A percentile compares a stretch with the other conserved stretches of the same genome.
phyloP scores from a whole-genome alignment of 1,140 invertebrate species.

The Chelonus insularis region DNA sequence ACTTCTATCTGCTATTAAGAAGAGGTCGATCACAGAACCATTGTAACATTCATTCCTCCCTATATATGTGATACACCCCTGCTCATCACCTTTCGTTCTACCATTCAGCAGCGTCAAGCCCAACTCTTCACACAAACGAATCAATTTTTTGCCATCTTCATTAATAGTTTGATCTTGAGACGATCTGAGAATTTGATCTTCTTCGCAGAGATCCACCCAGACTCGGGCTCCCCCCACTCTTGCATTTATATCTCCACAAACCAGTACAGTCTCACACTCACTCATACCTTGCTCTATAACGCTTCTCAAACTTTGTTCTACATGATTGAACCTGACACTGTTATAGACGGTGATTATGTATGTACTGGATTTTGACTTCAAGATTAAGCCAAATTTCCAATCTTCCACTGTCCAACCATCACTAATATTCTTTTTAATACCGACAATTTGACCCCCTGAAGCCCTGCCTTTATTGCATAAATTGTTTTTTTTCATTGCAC shows the following conservation, averaged over 20 bases:
- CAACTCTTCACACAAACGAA: neutral
- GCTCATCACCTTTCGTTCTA: neutral
- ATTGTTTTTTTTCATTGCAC: slow-evolving; percentile 17
- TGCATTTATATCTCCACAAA: slow-evolving; percentile 24
- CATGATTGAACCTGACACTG: slow-evolving; percentile 8
- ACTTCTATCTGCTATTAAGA: neutral
- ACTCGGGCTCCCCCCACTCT: slow-evolving; percentile 7
- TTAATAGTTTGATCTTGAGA: slow-evolving; percentile 17
- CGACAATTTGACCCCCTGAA: slow-evolving; percentile 18
- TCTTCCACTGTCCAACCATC: neutral
- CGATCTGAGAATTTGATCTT: neutral
- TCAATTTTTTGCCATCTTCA: slow-evolving; percentile 18
- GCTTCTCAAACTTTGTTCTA: neutral
- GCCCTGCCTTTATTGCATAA: slow-evolving; percentile 16
- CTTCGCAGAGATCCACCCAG: neutral
- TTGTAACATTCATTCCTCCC: neutral
- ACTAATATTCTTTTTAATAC: slow-evolving; percentile 20
- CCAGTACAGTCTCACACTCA: neutral
- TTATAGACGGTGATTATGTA: slow-evolving; percentile 3
- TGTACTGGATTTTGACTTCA: neutral
- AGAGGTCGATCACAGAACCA: slow-evolving; percentile 16
- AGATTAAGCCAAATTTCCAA: neutral
- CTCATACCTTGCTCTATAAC: slow-evolving; percentile 11
- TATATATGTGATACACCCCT: slow-evolving; percentile 14
- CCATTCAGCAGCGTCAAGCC: neutral